phyloP scores from a whole-genome alignment of 2,113 vertebrate species.

The Cynocephalus volans region DNA sequence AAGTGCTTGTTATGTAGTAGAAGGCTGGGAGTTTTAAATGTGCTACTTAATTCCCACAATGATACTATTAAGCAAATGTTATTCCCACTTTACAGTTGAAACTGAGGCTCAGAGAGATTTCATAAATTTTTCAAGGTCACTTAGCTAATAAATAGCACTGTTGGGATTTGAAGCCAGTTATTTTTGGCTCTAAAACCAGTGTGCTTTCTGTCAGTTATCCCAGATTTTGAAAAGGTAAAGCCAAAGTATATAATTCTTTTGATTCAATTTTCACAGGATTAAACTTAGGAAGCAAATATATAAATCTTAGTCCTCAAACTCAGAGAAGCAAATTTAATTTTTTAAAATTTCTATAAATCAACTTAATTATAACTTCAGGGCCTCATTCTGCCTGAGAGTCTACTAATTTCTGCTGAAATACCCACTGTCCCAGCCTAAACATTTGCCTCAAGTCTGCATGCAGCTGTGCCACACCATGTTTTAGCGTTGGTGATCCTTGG shows the following conservation, averaged over 20 bases:
- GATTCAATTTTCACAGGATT: slow-evolving; percentile 46
- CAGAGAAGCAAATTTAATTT: neutral
- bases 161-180: neutral
- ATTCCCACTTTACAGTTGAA: neutral
- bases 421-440: neutral
- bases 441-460: neutral
- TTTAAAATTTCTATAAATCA: neutral
- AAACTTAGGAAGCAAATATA: neutral
- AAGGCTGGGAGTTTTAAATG: neutral
- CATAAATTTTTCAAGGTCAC: neutral
- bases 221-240: neutral
- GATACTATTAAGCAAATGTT: neutral
- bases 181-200: neutral
- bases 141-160: neutral
- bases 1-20: neutral
- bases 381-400: neutral
- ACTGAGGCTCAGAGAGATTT: neutral
- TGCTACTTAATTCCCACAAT: neutral
- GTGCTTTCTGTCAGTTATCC: neutral
- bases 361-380: neutral
- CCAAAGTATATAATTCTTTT: neutral
- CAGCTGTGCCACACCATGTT: neutral
- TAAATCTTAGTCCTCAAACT: neutral
- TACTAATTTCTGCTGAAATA: neutral
- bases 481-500: neutral